These are phyloP conservation scores for Rhizomys pruinosus DNA, from an alignment of 2,113 vertebrate genomes.

Conservation along the genomic window DNA sequence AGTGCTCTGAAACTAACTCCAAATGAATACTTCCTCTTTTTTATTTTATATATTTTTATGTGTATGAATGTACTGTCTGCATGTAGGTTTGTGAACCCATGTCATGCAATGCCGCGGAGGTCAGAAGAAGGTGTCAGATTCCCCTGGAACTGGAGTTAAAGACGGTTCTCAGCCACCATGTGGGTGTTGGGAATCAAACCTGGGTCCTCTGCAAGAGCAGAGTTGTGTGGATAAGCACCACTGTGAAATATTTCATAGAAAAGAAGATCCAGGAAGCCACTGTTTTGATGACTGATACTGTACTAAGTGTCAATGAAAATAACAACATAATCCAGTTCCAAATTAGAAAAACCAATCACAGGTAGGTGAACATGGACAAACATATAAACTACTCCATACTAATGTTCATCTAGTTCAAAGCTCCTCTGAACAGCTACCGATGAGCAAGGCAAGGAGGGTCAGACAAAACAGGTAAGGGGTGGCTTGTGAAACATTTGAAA, in stretches of 20 bases:
- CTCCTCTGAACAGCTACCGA: not conserved
- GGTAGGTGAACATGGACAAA: not conserved
- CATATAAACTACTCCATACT: not conserved
- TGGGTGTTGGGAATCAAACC: no score
- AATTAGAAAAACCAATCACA: not conserved
- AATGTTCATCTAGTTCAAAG: not conserved
- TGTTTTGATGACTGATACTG: not conserved
- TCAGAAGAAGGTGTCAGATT: no score
- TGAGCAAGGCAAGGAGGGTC: not conserved
- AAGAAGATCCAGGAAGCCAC: not conserved
- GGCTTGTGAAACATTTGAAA: not conserved
- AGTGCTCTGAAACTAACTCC: not conserved
- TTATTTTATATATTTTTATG: no score
- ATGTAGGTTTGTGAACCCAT: no score
- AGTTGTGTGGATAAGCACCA: no score
- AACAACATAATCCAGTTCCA: not conserved
- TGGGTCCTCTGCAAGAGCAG: no score
- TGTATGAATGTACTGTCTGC: no score
- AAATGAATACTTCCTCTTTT: not conserved
- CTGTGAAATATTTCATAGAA: not conserved
- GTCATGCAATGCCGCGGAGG: no score
- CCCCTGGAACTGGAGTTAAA: no score
- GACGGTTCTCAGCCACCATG: no score
- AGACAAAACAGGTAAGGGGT: not conserved
- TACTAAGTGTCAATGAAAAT: not conserved